Conservation (phyloP, 2,888 invertebrate species). For the Laothoe populi region DNA sequence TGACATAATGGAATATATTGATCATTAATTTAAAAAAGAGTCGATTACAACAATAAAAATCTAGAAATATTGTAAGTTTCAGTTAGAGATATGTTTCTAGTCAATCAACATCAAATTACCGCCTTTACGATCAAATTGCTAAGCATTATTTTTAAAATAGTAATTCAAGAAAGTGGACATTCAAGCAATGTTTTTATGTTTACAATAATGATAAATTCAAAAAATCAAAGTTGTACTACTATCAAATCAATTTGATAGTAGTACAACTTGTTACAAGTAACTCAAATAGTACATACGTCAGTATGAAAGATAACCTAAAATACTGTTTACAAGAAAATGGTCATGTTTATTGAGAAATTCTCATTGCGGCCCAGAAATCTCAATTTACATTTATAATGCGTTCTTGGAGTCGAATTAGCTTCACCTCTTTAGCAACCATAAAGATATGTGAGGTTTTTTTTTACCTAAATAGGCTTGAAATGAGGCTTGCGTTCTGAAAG, state of each 20-base stretch:
- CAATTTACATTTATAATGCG: constrained; percentile 1
- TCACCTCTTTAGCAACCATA: background rate
- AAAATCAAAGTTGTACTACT: no score
- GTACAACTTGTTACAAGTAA: background rate
- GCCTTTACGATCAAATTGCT: no score
- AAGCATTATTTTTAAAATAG: no score
- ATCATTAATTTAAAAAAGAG: no score
- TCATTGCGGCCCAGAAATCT: constrained; percentile 20
- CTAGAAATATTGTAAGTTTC: no score
- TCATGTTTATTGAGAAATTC: constrained; percentile 12
- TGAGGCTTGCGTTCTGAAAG: no score
- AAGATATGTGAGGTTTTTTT: background rate
- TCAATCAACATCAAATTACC: no score
- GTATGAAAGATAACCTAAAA: constrained; percentile 11
- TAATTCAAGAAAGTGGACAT: background rate
- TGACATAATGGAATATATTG: no score
- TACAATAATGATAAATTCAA: background rate
- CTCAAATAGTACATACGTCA: background rate
- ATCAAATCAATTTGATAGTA: background rate
- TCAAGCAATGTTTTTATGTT: background rate
- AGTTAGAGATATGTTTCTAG: no score
- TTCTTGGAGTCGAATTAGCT: constrained; percentile 2
- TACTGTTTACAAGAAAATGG: constrained; percentile 1
- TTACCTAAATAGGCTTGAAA: no score
- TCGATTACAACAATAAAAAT: no score